Evolutionary conservation across 2,888 invertebrate genomes (phyloP).

Genomic region (Palloptera scutellata): DNA sequence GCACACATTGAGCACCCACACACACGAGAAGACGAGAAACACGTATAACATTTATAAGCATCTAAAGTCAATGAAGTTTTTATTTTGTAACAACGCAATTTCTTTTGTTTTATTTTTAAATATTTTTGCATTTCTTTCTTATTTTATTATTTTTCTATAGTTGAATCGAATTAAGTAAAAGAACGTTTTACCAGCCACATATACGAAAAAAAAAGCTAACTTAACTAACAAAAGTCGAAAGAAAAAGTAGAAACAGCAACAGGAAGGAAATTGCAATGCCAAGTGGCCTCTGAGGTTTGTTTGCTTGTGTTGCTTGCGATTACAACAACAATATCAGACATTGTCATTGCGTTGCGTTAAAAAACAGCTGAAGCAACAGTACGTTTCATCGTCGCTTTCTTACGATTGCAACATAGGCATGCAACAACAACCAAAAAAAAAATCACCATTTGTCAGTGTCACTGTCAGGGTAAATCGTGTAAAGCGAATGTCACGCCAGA

Average conservation of each 20-base stretch:
- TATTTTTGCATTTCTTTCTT: neutral
- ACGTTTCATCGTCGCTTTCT: neutral
- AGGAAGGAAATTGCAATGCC: slow-evolving; percentile 16
- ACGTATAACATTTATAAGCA: too few species aligned
- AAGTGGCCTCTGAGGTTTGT: neutral
- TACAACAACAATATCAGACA: neutral
- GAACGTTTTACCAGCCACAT: neutral
- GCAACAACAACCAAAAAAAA: neutral
- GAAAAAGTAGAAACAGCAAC: neutral
- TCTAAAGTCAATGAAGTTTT: too few species aligned
- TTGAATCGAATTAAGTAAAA: slow-evolving; percentile 1
- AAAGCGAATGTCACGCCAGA: neutral
- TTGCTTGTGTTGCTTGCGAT: neutral
- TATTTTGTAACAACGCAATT: neutral
- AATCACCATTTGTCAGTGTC: slow-evolving; percentile 12
- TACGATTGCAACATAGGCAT: neutral
- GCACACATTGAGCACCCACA: too few species aligned
- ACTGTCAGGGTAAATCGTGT: slow-evolving; percentile 6
- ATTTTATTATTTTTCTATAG: slow-evolving; percentile 3
- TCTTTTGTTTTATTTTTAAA: neutral
- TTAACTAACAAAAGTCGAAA: slow-evolving; percentile 7
- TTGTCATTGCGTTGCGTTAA: neutral
- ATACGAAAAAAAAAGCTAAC: neutral
- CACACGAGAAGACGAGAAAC: too few species aligned
- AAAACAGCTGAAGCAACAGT: neutral